phyloP scores from a whole-genome alignment of 2,888 invertebrate species.

The Clistopyga incitator region DNA sequence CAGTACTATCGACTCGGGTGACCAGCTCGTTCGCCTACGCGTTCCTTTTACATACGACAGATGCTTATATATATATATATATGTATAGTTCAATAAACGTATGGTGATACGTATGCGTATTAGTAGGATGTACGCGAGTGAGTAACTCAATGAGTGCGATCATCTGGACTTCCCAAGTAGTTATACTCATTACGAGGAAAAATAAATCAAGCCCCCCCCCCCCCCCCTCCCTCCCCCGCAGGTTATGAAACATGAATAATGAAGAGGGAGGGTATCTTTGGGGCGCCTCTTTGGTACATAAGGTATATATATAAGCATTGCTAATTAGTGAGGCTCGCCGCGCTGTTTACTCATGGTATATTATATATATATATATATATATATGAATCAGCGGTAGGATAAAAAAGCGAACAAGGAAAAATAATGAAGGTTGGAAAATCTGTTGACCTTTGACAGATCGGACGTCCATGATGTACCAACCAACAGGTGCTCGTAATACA shows the following conservation, averaged over 20 bases:
- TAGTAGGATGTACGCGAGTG: conserved; percentile 24
- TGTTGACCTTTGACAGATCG: conserved; percentile 49
- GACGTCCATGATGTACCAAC: neutral
- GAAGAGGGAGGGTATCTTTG: neutral
- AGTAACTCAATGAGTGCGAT: conserved; percentile 47
- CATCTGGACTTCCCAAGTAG: conserved; percentile 37
- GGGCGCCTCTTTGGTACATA: neutral
- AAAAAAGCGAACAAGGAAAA: conserved; percentile 44
- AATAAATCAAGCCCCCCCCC: conserved; percentile 22
- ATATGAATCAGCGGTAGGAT: conserved; percentile 3
- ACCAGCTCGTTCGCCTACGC: conserved; percentile 69
- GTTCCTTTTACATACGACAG: conserved; percentile 33
- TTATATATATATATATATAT: neutral
- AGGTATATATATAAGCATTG: neutral
- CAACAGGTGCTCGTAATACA: conserved; percentile 25
- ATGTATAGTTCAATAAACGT: conserved; percentile 55
- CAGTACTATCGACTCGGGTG: conserved; percentile 62
- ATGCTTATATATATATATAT: conserved; percentile 51
- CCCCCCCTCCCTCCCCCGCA: neutral
- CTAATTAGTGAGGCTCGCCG: conserved; percentile 16
- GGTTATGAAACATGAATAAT: conserved; percentile 18
- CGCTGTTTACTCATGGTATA: neutral
- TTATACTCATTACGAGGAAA: conserved; percentile 12
- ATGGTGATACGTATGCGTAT: conserved; percentile 19
- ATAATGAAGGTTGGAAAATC: conserved; percentile 53